Base-by-base conservation (phyloP, 2,113 vertebrate genomes). In the Geococcyx californianus region DNA sequence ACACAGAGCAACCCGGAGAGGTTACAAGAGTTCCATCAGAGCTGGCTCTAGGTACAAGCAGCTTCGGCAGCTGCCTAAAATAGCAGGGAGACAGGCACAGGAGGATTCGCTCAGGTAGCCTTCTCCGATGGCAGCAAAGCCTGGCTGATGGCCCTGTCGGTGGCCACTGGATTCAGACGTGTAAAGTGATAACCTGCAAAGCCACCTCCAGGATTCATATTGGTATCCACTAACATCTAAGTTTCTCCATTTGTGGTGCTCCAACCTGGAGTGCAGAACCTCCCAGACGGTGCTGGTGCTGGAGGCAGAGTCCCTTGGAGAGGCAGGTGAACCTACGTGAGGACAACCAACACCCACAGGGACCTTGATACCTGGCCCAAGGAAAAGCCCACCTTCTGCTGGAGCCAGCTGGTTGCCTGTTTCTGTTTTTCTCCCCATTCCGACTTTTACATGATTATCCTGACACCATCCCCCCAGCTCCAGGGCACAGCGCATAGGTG, bases 351-450 rank as follows among this genome's bases (percentile, higher is more conserved):
- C 38, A 11, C 38, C 49, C 5, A 3, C 18, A 45, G 23, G 44
- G 28, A 33, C 34, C 34, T 79, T 0, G 0, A 19, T 13, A 40
- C 7, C 38, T 2, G 3, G 7, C 26, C n/a, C 51, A n/a, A n/a
- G 16, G 45, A 44, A 66, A 58, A 81, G 19, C 21, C 34, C 74
- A 54, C 38, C 74, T 62, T 78, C 28, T 28, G 3, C 55, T 45
- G 33, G n/a, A 84, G 52, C 24, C 1, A 0, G 9, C 3, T 28
- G 16, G 10, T 38, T 62, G 5, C 29, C 29, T 1, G 0, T 36
- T 76, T 70, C 45, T 36, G 1, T 36, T 49, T 51, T n/a, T 45
- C 38, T 23, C 31, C 6, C 18, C 38, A 1, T 64, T 84, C 75
- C 72, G 31, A 87, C 59, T 80, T 76, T 70, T 23, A 38, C 44